Conservation (phyloP, 1,140 invertebrate genomes). For the Polyergus mexicanus region DNA sequence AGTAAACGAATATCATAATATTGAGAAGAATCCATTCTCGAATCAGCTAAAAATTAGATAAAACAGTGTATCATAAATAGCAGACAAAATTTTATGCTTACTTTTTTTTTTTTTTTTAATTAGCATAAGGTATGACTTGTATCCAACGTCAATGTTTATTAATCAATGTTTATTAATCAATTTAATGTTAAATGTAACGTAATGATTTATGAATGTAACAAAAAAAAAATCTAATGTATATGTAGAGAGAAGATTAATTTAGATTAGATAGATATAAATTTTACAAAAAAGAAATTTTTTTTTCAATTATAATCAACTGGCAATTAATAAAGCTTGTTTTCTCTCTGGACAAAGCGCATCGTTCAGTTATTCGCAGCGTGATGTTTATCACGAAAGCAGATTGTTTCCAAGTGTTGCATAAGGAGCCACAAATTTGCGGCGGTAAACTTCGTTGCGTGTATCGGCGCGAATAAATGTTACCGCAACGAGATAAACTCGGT, state of each 20-base stretch:
- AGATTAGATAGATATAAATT: neutral
- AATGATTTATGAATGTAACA: neutral
- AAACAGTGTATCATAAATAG: neutral
- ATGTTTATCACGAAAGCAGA: conserved; percentile 31
- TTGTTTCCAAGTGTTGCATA: conserved; percentile 43
- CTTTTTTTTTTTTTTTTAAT: neutral
- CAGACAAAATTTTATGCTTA: neutral
- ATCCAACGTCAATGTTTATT: too few relatives aligned
- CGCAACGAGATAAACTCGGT: conserved; percentile 49
- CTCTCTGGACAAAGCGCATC: neutral
- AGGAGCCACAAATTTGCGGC: conserved; percentile 55
- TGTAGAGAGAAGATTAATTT: neutral
- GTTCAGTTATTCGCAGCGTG: conserved; percentile 5
- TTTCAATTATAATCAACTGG: neutral
- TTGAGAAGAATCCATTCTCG: neutral
- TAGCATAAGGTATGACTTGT: neutral
- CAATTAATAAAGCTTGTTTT: conserved; percentile 28
- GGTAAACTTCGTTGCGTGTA: conserved; percentile 57
- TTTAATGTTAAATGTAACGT: neutral
- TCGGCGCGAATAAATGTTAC: conserved; percentile 60
- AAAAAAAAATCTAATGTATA: neutral
- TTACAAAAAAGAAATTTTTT: neutral
- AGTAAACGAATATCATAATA: neutral
- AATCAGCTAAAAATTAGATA: neutral
- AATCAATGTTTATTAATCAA: neutral